These are phyloP conservation scores for Lepidonotus clava DNA, from an alignment of 2,888 invertebrate species.

Conservation along the genomic window DNA sequence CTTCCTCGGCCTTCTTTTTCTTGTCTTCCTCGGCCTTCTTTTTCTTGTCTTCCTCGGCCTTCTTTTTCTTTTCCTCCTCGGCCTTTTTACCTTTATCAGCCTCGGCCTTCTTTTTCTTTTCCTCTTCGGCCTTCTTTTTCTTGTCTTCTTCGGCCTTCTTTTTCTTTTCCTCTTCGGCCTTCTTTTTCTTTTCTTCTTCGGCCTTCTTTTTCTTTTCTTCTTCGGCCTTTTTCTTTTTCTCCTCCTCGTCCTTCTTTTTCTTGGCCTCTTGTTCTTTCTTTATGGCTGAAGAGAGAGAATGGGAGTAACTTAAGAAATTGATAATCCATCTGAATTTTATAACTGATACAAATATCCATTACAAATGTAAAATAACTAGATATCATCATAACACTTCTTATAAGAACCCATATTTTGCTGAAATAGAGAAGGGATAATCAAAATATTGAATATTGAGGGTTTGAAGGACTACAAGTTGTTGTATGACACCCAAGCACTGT, in stretches of 20 bases:
- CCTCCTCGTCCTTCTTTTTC: slow-evolving; percentile 51
- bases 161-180: slow-evolving; percentile 49
- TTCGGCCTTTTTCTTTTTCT: slow-evolving; percentile 48
- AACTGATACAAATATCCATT: too few relatives aligned
- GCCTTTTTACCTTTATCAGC: slow-evolving; percentile 46
- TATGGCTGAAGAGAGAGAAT: slow-evolving; percentile 45
- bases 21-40: slow-evolving; percentile 53
- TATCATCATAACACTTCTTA: too few relatives aligned
- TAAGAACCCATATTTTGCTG: too few relatives aligned
- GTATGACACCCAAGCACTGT: too few relatives aligned
- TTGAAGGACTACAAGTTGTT: too few relatives aligned
- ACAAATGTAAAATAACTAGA: too few relatives aligned
- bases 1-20: slow-evolving; percentile 49
- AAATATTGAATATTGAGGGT: too few relatives aligned
- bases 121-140: slow-evolving; percentile 47
- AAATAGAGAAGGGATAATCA: too few relatives aligned
- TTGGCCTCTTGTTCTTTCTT: slow-evolving; percentile 42
- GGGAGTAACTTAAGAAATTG: too few relatives aligned
- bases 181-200: slow-evolving; percentile 42
- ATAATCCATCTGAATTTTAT: too few relatives aligned
- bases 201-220: slow-evolving; percentile 53
- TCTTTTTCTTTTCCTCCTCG: slow-evolving; percentile 55
- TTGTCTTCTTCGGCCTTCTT: slow-evolving; percentile 51
- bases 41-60: slow-evolving; percentile 46
- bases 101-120: slow-evolving; percentile 53